Conservation (phyloP, 2,888 invertebrate species). For the Priapulus caudatus region DNA sequence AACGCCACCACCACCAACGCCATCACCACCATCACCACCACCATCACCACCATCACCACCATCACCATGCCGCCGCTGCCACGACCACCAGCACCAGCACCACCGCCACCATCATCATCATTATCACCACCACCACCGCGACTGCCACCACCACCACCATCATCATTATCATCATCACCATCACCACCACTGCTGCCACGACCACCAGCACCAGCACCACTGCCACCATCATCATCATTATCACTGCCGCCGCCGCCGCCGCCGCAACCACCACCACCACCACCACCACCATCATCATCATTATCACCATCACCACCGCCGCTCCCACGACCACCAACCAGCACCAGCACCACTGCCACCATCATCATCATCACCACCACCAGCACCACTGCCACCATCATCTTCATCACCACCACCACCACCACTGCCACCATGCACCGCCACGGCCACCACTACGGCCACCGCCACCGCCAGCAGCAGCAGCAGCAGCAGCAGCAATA, state of each 20-base stretch:
- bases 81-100: not conserved
- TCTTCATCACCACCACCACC: not conserved
- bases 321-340: not conserved
- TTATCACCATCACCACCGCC: not conserved
- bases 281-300: not conserved
- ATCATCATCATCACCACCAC: not conserved
- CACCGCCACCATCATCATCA: not conserved
- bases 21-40: no score
- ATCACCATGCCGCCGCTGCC: no score
- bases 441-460: not conserved
- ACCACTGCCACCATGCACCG: not conserved
- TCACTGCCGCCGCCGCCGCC: not conserved
- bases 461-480: no score
- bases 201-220: not conserved
- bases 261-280: not conserved
- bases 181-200: not conserved
- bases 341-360: not conserved
- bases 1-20: no score
- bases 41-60: no score
- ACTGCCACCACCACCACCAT: conserved; percentile 1
- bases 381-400: not conserved
- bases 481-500: no score
- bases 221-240: not conserved
- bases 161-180: not conserved
- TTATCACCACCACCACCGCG: not conserved